Evolutionary conservation across 2,113 vertebrate genomes (phyloP), one percentile per base, ranked within the genome.

Genomic region (Sinocyclocheilus grahami): DNA sequence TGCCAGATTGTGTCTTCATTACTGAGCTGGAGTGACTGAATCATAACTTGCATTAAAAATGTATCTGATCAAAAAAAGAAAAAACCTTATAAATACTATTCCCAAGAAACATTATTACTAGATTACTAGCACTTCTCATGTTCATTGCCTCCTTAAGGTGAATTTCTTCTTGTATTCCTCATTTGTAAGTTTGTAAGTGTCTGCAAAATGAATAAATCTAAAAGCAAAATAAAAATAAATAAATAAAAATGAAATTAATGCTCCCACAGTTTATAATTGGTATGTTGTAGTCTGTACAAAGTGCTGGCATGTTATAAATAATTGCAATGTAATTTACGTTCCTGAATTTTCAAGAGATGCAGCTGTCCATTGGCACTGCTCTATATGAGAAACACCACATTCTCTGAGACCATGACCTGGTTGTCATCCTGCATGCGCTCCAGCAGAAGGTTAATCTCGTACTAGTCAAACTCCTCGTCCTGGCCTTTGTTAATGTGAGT

Each of bases 361-460:
- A 42, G 42, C 42, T 69, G 53, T n/a, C 18, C 22, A 20, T 46
- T 53, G 22, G 9, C 27, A 22, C 13, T 77, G 20, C 16, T 16
- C 90, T 60, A 92, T 77, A 93, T 94, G 10, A 94, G 89, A 63
- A 94, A 94, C 22, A 94, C 89, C 53, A 94, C 91, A 10, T 93
- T 91, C 79, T 93, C 93, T 0, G 93, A 92, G 67, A 94, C 79
- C 93, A 94, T 94, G 37, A 94, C 91, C 86, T 94, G 93, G 88
- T 94, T 94, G 86, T 93, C 91, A 48, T 93, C 91, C 65, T 94
- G 93, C 93, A 94, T 94, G 33, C 67, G 86, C 10, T 90, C 87
- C 53, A 94, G 79, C 5, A 92, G 87, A 46, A 88, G 30, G 48
- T 93, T 84, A 7, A 94, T 89, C 88, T 94, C 92, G 10, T 77